Evolutionary conservation across 2,113 vertebrate genomes (phyloP).

Genomic region (Leucoraja erinaceus): DNA sequence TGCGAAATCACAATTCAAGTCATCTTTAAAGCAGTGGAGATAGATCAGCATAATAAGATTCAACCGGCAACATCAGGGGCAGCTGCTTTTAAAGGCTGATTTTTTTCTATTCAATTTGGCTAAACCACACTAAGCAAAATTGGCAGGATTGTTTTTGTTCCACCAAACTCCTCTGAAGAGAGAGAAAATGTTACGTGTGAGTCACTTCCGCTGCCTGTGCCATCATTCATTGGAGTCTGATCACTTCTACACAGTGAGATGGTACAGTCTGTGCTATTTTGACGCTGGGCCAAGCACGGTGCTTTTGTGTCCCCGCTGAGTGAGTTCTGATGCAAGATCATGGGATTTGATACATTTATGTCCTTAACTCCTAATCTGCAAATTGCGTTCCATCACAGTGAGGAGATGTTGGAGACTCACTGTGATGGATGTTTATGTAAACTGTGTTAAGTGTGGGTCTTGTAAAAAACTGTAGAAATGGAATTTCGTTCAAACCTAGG

Average conservation of each 20-base stretch:
- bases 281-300: not conserved
- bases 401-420: no score
- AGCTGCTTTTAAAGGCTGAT: not conserved
- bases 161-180: constrained; percentile 17
- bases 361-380: not conserved
- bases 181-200: not conserved
- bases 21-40: not conserved
- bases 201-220: constrained; percentile 15
- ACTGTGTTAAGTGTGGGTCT: no score
- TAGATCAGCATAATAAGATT: not conserved
- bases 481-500: no score
- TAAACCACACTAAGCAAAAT: not conserved
- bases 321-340: not conserved
- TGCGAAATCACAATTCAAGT: not conserved
- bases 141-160: not conserved
- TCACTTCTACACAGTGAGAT: not conserved
- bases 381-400: no score
- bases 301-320: not conserved
- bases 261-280: not conserved
- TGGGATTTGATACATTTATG: not conserved
- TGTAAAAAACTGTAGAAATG: no score
- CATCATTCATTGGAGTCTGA: constrained; percentile 19
- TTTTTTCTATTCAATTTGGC: not conserved
- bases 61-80: not conserved
- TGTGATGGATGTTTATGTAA: no score